A percentile compares a stretch with the other conserved stretches of the same genome.
Conservation (phyloP, 2,888 invertebrate species). For the Gordius sp. region DNA sequence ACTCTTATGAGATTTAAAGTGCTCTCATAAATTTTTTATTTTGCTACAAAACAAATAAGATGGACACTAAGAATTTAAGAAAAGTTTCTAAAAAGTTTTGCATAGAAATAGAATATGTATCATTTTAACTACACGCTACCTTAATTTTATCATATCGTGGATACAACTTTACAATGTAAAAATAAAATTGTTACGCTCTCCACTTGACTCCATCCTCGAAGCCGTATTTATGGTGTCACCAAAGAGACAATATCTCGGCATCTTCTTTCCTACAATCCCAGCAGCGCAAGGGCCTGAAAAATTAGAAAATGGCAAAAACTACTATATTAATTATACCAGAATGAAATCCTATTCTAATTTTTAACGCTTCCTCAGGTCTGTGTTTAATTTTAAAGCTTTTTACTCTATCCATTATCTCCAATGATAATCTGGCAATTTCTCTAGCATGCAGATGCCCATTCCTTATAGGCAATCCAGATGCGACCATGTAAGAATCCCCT, state of each 20-base stretch:
- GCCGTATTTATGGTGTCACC: conserved; percentile 31
- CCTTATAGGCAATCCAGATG: conserved; percentile 1
- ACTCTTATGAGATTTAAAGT: no score
- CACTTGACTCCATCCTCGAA: conserved; percentile 41
- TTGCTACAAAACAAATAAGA: no score
- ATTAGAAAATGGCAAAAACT: no score
- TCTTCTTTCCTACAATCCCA: conserved; percentile 30
- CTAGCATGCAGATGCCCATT: neutral
- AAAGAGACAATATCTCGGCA: conserved; percentile 29
- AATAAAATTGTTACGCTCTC: no score
- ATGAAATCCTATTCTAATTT: conserved; percentile 11
- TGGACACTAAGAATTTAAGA: no score
- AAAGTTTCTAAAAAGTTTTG: no score
- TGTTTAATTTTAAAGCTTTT: conserved; percentile 12
- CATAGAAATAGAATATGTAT: no score
- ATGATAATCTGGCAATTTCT: conserved; percentile 10
- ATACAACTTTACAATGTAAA: no score
- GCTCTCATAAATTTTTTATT: no score
- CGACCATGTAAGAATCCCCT: conserved; percentile 7
- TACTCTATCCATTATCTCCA: neutral
- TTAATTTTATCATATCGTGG: no score
- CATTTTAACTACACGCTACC: no score
- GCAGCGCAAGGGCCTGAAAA: conserved; percentile 31
- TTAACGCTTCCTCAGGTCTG: neutral
- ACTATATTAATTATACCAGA: no score